These are phyloP conservation scores for Periphyllus acericola DNA, from an alignment of 2,888 invertebrate species.

Conservation along the genomic window DNA sequence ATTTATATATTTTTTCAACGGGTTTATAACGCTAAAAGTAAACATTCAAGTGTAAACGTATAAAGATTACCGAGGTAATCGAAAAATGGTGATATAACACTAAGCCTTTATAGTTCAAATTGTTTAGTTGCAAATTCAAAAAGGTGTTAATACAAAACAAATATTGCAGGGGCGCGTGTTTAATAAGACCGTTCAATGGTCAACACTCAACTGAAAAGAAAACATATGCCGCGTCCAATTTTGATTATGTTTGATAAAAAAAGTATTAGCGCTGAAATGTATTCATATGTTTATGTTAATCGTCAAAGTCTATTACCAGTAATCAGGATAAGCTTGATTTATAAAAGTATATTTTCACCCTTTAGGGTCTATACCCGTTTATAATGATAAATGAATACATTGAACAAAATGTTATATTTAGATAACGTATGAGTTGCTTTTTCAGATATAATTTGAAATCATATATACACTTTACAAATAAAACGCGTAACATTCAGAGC, in stretches of 20 bases:
- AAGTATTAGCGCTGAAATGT: not conserved
- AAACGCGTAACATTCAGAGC: too few relatives aligned
- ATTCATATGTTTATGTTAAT: not conserved
- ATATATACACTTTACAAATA: too few relatives aligned
- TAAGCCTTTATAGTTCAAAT: conserved; percentile 7
- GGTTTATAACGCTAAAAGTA: conserved; percentile 15
- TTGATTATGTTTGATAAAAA: not conserved
- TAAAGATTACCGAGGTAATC: not conserved
- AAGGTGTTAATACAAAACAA: not conserved
- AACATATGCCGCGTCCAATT: too few relatives aligned
- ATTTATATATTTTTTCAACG: not conserved
- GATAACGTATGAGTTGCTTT: too few relatives aligned
- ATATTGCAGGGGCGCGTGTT: not conserved
- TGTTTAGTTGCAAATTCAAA: conserved; percentile 15
- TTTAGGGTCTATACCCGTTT: too few relatives aligned
- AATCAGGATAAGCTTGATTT: too few relatives aligned
- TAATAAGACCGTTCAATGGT: not conserved
- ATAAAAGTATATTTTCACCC: too few relatives aligned
- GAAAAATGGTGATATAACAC: not conserved
- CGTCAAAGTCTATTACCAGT: too few relatives aligned
- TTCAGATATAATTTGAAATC: too few relatives aligned
- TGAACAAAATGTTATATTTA: too few relatives aligned
- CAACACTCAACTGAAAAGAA: not conserved
- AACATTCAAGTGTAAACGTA: conserved; percentile 12
- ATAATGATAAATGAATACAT: too few relatives aligned